Base-by-base conservation (phyloP, 1,140 invertebrate species). In the Catajapyx aquilonaris region DNA sequence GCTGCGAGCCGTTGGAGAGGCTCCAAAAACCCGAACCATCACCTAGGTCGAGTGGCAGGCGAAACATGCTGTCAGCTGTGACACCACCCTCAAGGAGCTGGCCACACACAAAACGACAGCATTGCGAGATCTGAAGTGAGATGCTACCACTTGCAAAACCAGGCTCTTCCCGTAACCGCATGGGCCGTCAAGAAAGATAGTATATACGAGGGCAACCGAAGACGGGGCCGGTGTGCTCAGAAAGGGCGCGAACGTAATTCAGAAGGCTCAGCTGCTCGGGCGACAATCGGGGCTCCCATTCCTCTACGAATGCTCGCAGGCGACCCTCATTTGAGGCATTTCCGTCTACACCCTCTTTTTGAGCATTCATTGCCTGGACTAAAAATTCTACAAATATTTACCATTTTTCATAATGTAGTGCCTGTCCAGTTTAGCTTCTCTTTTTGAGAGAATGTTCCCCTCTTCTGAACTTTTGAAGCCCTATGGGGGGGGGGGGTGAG, bases 81-180 rank as follows among this genome's bases (percentile, higher is more conserved):
- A 13, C 28, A 1, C 35, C 32, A 37, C 40, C 41, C 38, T 38
- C 22, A 40, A 41, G n/a, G 46, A 37, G 40, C 30, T 41, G 2
- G 46, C 44, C 42, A 37, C 42, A 37, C 28, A 46, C 21, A 37
- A 23, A 15, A 46, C 47, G 31, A 34, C 39, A 34, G 39, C 36
- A 16, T 35, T 11, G 31, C 44, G 1, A 3, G 21, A 10, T 34
- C 34, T 34, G 1, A 50, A 20, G 15, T 44, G 36, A 23, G 41
- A 21, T 20, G 23, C 40, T 10, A 46, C 33, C 19, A 44, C 41
- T 19, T 37, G 39, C 20, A 48, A 40, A 19, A 49, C 17, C 11
- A 42, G 41, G 5, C 44, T 49, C 40, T 49, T 48, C 5, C 47
- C 46, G 22, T 38, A 40, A 23, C 46, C 46, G 25, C 42, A 41